phyloP scores from a whole-genome alignment of 2,113 vertebrate species.

The Phyllostomus discolor region DNA sequence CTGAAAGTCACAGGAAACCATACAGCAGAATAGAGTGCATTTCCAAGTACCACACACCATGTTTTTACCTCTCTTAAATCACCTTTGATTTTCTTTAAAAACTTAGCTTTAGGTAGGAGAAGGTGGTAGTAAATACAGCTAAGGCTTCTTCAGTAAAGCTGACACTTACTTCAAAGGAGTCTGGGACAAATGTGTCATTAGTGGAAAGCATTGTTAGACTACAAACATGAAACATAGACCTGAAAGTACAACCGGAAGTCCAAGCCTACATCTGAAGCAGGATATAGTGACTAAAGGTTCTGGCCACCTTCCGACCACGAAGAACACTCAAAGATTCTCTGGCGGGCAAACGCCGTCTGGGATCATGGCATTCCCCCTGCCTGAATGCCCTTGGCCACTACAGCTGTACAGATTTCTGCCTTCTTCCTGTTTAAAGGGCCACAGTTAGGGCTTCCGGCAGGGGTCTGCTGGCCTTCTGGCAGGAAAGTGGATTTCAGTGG shows the following conservation, averaged over 20 bases:
- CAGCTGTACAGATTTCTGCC: background rate
- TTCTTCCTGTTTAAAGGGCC: background rate
- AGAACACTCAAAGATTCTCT: background rate
- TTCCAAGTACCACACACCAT: background rate
- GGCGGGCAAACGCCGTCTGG: background rate
- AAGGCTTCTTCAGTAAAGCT: background rate
- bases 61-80: background rate
- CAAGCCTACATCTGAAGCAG: background rate
- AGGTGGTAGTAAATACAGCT: background rate
- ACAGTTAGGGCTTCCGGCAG: background rate
- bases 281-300: background rate
- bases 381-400: background rate
- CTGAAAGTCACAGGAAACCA: constrained; percentile 1
- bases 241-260: background rate
- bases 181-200: background rate
- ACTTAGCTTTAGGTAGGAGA: background rate
- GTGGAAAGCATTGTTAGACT: background rate
- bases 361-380: background rate
- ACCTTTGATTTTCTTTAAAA: background rate
- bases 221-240: background rate
- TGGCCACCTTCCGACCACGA: background rate
- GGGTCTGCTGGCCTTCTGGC: background rate
- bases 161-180: background rate
- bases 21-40: background rate
- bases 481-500: background rate